Conservation (phyloP, 2,113 vertebrate species). For the Tetraodon nigroviridis region DNA sequence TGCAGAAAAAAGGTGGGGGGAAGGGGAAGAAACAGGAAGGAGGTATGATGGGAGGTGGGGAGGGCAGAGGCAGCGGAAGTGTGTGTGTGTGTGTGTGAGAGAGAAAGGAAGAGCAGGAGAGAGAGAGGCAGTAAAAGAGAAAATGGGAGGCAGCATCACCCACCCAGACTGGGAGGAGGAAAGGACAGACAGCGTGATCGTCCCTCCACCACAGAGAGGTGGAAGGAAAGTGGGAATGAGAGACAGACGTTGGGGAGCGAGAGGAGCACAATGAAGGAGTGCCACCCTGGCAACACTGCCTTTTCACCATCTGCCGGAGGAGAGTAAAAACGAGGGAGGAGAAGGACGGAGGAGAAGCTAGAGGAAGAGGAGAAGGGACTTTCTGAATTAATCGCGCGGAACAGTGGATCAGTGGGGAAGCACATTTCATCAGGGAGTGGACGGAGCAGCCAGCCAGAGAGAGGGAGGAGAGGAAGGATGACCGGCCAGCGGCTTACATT, state of each 20-base stretch:
- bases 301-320: constrained; percentile 65
- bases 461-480: constrained; percentile 52
- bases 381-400: constrained; percentile 70
- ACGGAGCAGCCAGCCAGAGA: constrained; percentile 45
- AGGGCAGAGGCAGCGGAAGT: constrained; percentile 49
- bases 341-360: constrained; percentile 12
- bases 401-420: constrained; percentile 61
- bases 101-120: constrained; percentile 20
- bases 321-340: constrained; percentile 55
- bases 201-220: constrained; percentile 61
- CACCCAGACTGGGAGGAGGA: constrained; percentile 62
- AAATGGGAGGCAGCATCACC: constrained; percentile 63
- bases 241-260: constrained; percentile 57
- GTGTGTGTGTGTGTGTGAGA: constrained; percentile 29
- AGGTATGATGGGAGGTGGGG: constrained; percentile 59
- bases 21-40: constrained; percentile 60
- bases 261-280: constrained; percentile 69
- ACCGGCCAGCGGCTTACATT: constrained; percentile 49
- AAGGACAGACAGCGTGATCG: constrained; percentile 60
- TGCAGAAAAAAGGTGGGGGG: constrained; percentile 59
- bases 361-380: constrained; percentile 67
- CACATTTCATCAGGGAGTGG: constrained; percentile 65
- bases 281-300: constrained; percentile 51
- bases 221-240: constrained; percentile 62
- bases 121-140: constrained; percentile 40